A percentile compares a stretch with the other conserved stretches of the same genome.
Evolutionary conservation across 2,888 invertebrate genomes (phyloP).

Genomic region (Chamaedrilus cognettii): DNA sequence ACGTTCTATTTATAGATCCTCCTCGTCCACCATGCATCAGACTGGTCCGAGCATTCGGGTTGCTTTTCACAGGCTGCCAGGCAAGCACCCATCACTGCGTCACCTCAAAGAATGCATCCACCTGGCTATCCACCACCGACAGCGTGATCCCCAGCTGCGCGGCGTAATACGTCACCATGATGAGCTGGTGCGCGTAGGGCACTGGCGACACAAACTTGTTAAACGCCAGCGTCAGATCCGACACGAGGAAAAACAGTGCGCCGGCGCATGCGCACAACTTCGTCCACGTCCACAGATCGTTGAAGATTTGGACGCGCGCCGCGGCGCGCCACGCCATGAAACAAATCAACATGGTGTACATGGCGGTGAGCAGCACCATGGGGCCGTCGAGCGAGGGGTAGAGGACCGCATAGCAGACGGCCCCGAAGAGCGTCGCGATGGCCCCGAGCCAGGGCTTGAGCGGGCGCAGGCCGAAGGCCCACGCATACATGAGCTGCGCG

Average conservation of each 20-base stretch:
- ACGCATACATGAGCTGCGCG: slow-evolving; percentile 70
- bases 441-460: slow-evolving; percentile 61
- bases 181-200: slow-evolving; percentile 72
- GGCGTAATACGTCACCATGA: slow-evolving; percentile 88
- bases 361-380: slow-evolving; percentile 49
- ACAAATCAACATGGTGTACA: slow-evolving; percentile 74
- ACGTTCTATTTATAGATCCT: no score
- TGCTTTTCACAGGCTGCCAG: no score
- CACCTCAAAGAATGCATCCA: slow-evolving; percentile 42
- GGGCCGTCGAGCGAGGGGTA: slow-evolving; percentile 39
- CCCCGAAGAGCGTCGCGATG: slow-evolving; percentile 45
- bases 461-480: slow-evolving; percentile 78
- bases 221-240: slow-evolving; percentile 79
- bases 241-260: slow-evolving; percentile 75
- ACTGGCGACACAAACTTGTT: slow-evolving; percentile 73
- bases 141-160: slow-evolving; percentile 85
- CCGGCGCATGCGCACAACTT: slow-evolving; percentile 72
- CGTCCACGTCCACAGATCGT: slow-evolving; percentile 72
- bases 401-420: slow-evolving; percentile 52
- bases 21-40: no score
- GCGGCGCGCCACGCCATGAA: slow-evolving; percentile 84
- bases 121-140: slow-evolving; percentile 64
- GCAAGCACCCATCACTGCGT: no score
- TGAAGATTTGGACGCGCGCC: slow-evolving; percentile 60
- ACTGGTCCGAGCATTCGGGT: no score